These are phyloP conservation scores for Omphaloscelis lunosa DNA, from an alignment of 2,888 invertebrate genomes.

Conservation along the genomic window DNA sequence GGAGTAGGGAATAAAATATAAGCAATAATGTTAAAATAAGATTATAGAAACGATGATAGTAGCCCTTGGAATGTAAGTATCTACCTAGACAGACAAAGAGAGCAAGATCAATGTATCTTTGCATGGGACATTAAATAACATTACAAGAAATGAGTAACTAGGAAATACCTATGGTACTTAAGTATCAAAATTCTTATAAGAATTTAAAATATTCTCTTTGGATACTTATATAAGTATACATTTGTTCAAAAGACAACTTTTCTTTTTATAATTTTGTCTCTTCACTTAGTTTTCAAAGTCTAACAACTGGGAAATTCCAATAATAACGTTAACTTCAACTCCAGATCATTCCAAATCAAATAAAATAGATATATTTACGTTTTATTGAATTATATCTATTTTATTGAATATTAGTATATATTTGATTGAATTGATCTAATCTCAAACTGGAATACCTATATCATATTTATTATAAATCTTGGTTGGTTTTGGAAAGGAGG, in stretches of 20 bases:
- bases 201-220: not conserved
- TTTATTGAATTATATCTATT: no score
- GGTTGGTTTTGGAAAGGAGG: no score
- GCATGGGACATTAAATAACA: not conserved
- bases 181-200: slow-evolving; percentile 13
- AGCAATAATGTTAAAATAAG: not conserved
- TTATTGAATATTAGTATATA: not conserved
- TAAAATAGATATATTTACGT: not conserved
- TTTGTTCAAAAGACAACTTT: not conserved
- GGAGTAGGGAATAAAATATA: not conserved
- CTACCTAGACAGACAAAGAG: not conserved
- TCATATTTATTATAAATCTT: no score
- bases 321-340: not conserved
- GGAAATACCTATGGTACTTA: not conserved
- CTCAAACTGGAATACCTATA: slow-evolving; percentile 8
- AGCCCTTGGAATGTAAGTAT: not conserved
- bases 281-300: not conserved
- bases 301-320: not conserved
- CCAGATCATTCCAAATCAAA: not conserved
- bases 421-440: not conserved
- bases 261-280: not conserved
- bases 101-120: not conserved
- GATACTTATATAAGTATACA: not conserved
- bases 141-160: not conserved
- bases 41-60: not conserved